Percentiles rank a stretch among this genome's conserved stretches.
These are phyloP conservation scores for Aphodius granarius DNA, from an alignment of 2,888 invertebrate species.

Conservation along the genomic window DNA sequence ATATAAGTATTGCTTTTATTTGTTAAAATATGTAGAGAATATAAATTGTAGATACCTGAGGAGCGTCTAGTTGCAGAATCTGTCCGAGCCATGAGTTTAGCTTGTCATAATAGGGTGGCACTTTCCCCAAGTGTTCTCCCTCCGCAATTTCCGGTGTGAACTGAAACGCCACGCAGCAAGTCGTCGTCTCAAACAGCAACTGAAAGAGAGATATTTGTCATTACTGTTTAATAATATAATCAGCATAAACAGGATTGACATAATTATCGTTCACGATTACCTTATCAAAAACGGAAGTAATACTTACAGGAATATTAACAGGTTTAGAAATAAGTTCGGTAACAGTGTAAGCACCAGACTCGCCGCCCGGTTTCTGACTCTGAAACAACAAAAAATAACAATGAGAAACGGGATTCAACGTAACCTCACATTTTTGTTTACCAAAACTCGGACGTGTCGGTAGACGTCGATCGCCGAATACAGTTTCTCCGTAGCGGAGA, in stretches of 20 bases:
- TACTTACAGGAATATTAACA: conserved; percentile 61
- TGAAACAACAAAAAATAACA: conserved; percentile 43
- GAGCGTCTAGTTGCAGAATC: conserved; percentile 82
- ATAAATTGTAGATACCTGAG: conserved; percentile 59
- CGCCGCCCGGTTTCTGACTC: conserved; percentile 81
- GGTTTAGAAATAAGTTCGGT: conserved; percentile 65
- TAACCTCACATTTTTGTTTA: too few species aligned
- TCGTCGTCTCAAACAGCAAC: conserved; percentile 73
- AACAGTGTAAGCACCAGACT: conserved; percentile 64
- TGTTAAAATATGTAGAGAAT: background rate
- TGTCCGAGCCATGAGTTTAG: conserved; percentile 91
- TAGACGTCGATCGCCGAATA: conserved; percentile 64
- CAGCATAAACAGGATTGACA: background rate
- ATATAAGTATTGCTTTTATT: too few species aligned
- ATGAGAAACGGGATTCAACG: background rate
- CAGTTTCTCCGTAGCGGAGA: conserved; percentile 68
- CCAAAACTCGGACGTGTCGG: conserved; percentile 71
- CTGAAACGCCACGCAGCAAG: conserved; percentile 86
- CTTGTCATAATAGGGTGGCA: conserved; percentile 79
- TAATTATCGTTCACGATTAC: background rate
- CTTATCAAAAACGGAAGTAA: background rate
- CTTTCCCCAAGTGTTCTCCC: conserved; percentile 53
- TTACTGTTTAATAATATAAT: background rate
- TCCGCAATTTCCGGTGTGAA: conserved; percentile 68
- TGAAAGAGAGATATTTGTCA: conserved; percentile 49